Base-by-base conservation (phyloP, 2,888 invertebrate species). In the Pandemis cinnamomeana region DNA sequence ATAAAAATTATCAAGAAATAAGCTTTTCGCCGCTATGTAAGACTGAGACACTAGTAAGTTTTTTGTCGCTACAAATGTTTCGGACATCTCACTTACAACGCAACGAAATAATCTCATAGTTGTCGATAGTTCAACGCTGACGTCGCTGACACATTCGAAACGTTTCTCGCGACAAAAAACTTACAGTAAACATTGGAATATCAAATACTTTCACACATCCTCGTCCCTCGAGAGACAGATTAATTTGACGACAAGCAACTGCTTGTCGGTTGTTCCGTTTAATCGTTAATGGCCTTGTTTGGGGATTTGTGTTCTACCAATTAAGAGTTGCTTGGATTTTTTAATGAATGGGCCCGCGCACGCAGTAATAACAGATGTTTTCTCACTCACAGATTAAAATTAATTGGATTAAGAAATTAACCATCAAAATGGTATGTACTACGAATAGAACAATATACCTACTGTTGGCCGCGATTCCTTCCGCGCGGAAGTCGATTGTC, bases 211-310 rank as follows among this genome's bases (percentile, higher is more conserved):
- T 71, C 74, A 15, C 51, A 11, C 70, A 67, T 71, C 71, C 55
- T 44, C 11, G 67, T 60, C 60, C 13, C 55, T 70, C 69, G 68
- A 53, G 53, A 70, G 53, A 70, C 70, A 66, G 75, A 76, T 77
- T 78, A 75, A 79, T 77, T 72, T 74, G 79, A 75, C 75, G 75
- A 71, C 75, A 72, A 11, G 67, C 75, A 71, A 72, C 75, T 71
- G 78, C 62, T 71, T 48, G 44, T 20, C 41, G n/a, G 63, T 67
- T 66, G 71, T 67, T 77, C 63, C n/a, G 58, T 66, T 71, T 76
- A 71, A 77, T 73, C 62, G 66, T 72, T 70, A 75, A 75, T 72
- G 66, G 69, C 44, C 51, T 41, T n/a, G 67, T 67, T 67, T 51
- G 66, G 60, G 46, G 41, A 66, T 64, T 66, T 74, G 71, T 71